Base-by-base conservation (phyloP, 2,888 invertebrate genomes). In the Diadromus collaris region DNA sequence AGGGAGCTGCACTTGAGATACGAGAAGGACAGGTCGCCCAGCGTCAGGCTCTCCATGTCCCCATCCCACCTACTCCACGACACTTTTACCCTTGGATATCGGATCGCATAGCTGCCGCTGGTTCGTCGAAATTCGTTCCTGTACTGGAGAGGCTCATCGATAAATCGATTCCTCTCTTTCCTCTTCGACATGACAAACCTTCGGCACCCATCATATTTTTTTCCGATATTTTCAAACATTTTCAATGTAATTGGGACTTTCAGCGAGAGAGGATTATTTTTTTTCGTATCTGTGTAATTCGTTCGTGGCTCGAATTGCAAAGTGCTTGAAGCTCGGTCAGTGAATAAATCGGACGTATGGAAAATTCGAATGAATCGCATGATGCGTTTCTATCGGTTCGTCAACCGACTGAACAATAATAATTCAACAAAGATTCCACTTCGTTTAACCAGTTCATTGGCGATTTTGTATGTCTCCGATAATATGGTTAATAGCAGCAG, bases 241-340 rank as follows among this genome's bases (percentile, higher is more conserved):
- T 41, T 16, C 54, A 54, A 68, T 41, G 56, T 68, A 56, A 68
- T 68, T 56, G 41, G 68, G 27, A 34, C 54, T 56, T 34, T 68
- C 24, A 2, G 54, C 24, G 41, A 16, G 27, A 24, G 16, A 4
- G 38, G 38, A 34, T 34, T 41, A 16, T 41, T 41, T 13, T 13
- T 41, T 41, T 41, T 41, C 38, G 16, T 4, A 5, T 67, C 16
- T 24, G 29, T 24, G 19, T 24, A 41, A 7, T 29, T 56, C 21
- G 27, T 9, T 56, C 41, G 27, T 41, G 41, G 38, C 27, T 56
- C 41, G 27, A 51, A 9, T 24, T 24, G 24, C 51, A 5, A 16
- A 67, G 34, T 34, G 38, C 19, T 67, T n/a, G 67, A 32, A 16
- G 60, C 38, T 21, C 6, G 48, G 48, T 65, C 65, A 34, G 48